Base-by-base conservation (phyloP, 2,888 invertebrate genomes). In the Teinopalpus imperialis region DNA sequence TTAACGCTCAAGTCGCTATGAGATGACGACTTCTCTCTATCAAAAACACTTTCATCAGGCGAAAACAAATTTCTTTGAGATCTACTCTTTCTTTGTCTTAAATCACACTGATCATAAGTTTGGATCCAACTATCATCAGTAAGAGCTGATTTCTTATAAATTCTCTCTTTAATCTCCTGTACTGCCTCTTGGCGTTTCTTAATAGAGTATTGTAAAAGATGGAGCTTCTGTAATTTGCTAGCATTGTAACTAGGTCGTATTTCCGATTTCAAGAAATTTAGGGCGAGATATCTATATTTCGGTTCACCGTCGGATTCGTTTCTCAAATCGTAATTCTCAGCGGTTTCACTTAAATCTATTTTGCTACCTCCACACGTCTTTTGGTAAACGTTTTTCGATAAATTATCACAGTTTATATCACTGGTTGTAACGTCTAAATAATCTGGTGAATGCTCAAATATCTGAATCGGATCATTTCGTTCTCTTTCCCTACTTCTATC, bases 201-300 rank as follows among this genome's bases (percentile, higher is more conserved):
- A 46, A 94, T 92, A 2, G 92, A 90, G 53, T 94, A 92, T 83
- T 95, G 94, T 8, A 93, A 73, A 26, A 91, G 87, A 67, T 94
- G 94, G 20, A 94, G 63, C 59, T 90, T 91, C 43, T 93, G 90
- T n/a, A 96, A 73, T 53, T 93, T 93, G 1, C 90, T 90, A 3
- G 94, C 90, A 29, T 91, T 92, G 61, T 95, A 96, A 67, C 95
- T 95, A 1, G 90, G 90, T 49, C 93, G 90, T 35, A 95, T 90
- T 65, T 95, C 94, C 1, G 87, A 87, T 52, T 88, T 89, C 0
- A 89, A 67, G 54, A 92, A 90, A 53, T 79, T 90, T 7, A 91
- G 63, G 3, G 87, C 80, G 51, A 89, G 64, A 53, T 86, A 86
- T 43, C 89, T 64, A 49, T 75, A 85, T 49, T 88, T 89, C 0